Evolutionary conservation across 2,888 invertebrate genomes (phyloP).

Genomic region (Calephelis perditalis): DNA sequence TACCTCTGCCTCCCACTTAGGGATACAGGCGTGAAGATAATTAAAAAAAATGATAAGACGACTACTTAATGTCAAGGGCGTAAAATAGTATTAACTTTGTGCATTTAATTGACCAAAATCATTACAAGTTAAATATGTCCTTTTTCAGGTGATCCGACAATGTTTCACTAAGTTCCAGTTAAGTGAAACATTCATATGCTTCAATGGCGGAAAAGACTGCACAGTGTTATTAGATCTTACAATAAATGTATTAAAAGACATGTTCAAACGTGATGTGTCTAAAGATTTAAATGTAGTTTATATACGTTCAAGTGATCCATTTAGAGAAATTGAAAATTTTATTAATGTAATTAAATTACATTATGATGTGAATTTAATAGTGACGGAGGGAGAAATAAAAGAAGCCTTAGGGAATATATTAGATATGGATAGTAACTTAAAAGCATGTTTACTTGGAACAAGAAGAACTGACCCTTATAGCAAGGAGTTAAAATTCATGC

Average conservation of each 20-base stretch:
- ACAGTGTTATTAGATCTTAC: conserved; percentile 86
- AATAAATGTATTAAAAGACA: conserved; percentile 46
- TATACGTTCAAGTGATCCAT: conserved; percentile 87
- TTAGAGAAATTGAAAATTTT: conserved; percentile 92
- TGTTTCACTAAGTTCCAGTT: conserved; percentile 81
- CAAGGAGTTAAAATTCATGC: conserved; percentile 80
- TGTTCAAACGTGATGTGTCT: conserved; percentile 46
- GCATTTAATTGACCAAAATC: no score
- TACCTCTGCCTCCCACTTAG: no score
- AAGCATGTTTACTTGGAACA: conserved; percentile 95
- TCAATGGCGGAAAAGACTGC: conserved; percentile 99
- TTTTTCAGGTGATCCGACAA: conserved; percentile 78
- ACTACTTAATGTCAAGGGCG: no score
- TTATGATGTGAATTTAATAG: conserved; percentile 86
- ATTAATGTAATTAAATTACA: conserved; percentile 82
- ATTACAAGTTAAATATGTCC: background rate
- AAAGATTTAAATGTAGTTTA: conserved; percentile 84
- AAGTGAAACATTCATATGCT: conserved; percentile 91
- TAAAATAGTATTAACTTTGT: no score
- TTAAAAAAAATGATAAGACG: no score
- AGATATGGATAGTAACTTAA: conserved; percentile 76
- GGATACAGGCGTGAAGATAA: no score
- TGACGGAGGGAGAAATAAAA: conserved; percentile 84
- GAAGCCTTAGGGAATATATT: conserved; percentile 82
- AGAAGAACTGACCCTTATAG: conserved; percentile 92